Conservation (phyloP, 2,113 vertebrate genomes). For the Vidua chalybeata region DNA sequence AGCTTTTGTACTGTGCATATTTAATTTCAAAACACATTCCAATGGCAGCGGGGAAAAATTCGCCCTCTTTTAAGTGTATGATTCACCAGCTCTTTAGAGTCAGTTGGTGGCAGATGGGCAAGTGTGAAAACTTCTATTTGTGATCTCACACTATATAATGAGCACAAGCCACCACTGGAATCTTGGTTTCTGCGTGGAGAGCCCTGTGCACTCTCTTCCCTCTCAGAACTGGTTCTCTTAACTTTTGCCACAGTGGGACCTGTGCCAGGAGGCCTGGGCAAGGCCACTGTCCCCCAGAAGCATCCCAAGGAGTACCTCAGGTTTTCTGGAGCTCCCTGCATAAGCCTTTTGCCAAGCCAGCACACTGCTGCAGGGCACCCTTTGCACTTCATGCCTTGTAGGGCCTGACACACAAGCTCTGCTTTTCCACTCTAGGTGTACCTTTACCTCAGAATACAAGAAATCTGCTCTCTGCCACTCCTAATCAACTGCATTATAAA, state of each 20-base stretch:
- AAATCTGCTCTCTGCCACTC: neutral
- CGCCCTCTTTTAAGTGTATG: slow-evolving; percentile 71
- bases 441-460: neutral
- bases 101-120: slow-evolving; percentile 77
- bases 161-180: slow-evolving; percentile 72
- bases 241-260: neutral
- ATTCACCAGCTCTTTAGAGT: slow-evolving; percentile 75
- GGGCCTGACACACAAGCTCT: neutral
- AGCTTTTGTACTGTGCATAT: slow-evolving; percentile 65
- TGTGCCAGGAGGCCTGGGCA: neutral
- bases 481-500: neutral
- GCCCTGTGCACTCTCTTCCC: neutral
- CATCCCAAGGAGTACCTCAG: neutral
- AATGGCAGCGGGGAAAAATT: slow-evolving; percentile 59
- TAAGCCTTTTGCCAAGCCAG: neutral
- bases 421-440: neutral
- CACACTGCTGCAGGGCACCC: neutral
- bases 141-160: slow-evolving; percentile 78
- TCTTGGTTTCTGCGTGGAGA: slow-evolving; percentile 44
- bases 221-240: slow-evolving; percentile 4
- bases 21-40: slow-evolving; percentile 73
- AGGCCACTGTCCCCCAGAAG: neutral
- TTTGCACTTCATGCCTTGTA: neutral
- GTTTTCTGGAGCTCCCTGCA: neutral
- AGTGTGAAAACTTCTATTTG: slow-evolving; percentile 78